These are phyloP conservation scores for Scaptomyza parva DNA, from an alignment of 2,888 invertebrate genomes.

Conservation along the genomic window DNA sequence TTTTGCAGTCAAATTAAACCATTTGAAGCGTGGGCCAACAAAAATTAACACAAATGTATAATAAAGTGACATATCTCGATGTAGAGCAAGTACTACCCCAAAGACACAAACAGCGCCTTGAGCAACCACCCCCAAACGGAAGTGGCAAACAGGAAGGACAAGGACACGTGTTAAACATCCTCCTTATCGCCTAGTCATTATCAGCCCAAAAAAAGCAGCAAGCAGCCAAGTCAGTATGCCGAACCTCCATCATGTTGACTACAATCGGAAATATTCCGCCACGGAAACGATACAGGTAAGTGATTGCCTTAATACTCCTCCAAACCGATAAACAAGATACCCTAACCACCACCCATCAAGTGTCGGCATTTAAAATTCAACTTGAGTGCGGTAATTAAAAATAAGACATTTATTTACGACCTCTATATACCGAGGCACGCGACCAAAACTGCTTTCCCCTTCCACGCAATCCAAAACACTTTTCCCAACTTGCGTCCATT, in stretches of 20 bases:
- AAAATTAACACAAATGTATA: conserved; percentile 78
- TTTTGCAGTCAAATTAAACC: conserved; percentile 57
- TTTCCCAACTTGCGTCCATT: conserved; percentile 18
- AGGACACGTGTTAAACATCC: conserved; percentile 71
- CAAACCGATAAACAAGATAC: neutral
- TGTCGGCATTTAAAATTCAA: conserved; percentile 56
- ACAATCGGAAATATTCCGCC: conserved; percentile 85
- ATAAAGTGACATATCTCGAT: conserved; percentile 74
- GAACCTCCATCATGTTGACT: conserved; percentile 84
- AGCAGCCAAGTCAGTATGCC: conserved; percentile 70
- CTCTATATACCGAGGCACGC: conserved; percentile 65
- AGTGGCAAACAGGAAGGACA: conserved; percentile 23
- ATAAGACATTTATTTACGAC: conserved; percentile 75
- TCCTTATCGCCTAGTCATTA: conserved; percentile 64
- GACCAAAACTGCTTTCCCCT: conserved; percentile 47
- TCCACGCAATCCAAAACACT: neutral
- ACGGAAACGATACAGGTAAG: conserved; percentile 85
- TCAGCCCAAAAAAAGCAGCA: conserved; percentile 50
- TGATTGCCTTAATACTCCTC: conserved; percentile 40
- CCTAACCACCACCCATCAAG: conserved; percentile 6
- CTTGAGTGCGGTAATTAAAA: conserved; percentile 77
- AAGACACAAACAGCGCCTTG: conserved; percentile 8
- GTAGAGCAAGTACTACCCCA: conserved; percentile 34
- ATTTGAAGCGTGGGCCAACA: conserved; percentile 45
- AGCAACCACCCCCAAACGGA: conserved; percentile 36